Percentiles rank a stretch among this genome's conserved stretches.
Evolutionary conservation across 2,113 vertebrate species (phyloP).

Genomic region (Vulpes ferrilata): DNA sequence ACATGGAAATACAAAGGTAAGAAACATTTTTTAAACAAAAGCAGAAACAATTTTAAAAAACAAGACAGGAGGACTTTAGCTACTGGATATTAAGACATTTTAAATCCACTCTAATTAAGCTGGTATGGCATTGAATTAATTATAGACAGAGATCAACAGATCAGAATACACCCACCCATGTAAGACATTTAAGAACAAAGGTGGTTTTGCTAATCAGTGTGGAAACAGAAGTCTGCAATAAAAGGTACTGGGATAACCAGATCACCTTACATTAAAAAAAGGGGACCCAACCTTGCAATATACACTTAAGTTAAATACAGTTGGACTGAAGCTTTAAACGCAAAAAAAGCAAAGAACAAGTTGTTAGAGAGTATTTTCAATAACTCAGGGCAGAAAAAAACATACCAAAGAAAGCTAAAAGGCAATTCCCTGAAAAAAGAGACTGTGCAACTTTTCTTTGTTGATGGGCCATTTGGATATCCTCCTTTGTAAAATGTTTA

Average conservation of each 20-base stretch:
- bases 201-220: neutral
- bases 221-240: neutral
- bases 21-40: neutral
- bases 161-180: neutral
- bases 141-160: neutral
- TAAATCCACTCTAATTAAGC: neutral
- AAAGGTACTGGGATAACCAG: neutral
- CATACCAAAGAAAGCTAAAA: neutral
- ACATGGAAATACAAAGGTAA: neutral
- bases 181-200: neutral
- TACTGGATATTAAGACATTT: neutral
- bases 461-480: neutral
- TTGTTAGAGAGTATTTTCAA: neutral
- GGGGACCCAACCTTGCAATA: neutral
- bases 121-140: neutral
- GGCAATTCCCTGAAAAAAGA: neutral
- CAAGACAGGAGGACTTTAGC: neutral
- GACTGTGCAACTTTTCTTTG: neutral
- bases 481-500: neutral
- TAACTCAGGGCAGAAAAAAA: neutral
- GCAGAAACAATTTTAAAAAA: slow-evolving; percentile 5
- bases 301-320: neutral
- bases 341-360: slow-evolving; percentile 12
- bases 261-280: neutral
- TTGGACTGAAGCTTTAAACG: neutral